Evolutionary conservation across 2,888 invertebrate species (phyloP).

Genomic region (Cordilura impudica): DNA sequence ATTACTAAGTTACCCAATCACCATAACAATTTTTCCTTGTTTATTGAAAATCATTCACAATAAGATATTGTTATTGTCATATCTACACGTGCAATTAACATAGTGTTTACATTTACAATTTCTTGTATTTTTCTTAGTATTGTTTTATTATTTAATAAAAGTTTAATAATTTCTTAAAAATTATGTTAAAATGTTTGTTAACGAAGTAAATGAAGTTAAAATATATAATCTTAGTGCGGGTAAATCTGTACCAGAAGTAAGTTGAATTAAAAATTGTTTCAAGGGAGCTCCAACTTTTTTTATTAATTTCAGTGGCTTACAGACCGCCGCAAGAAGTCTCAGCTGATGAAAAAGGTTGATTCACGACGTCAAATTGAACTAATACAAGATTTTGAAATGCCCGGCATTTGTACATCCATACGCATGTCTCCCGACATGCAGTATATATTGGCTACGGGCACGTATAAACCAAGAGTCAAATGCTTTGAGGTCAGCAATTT

Average conservation of each 20-base stretch:
- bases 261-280: slow-evolving; percentile 69
- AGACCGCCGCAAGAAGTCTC: slow-evolving; percentile 87
- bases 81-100: too few relatives aligned
- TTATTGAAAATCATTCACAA: slow-evolving; percentile 9
- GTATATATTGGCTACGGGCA: slow-evolving; percentile 94
- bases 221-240: slow-evolving; percentile 98
- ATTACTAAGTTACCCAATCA: too few relatives aligned
- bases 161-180: slow-evolving; percentile 1
- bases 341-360: slow-evolving; percentile 93
- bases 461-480: slow-evolving; percentile 96
- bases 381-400: slow-evolving; percentile 99
- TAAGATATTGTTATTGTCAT: neutral
- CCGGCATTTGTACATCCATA: slow-evolving; percentile 91
- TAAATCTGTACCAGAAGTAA: slow-evolving; percentile 97
- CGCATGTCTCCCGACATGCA: slow-evolving; percentile 93
- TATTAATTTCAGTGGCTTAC: slow-evolving; percentile 85
- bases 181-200: slow-evolving; percentile 87
- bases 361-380: slow-evolving; percentile 94
- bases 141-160: neutral
- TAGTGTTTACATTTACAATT: slow-evolving; percentile 36
- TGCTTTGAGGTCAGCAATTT: slow-evolving; percentile 98
- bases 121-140: neutral
- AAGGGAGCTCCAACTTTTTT: neutral
- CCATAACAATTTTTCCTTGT: too few relatives aligned
- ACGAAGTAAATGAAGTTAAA: slow-evolving; percentile 96